Base-by-base conservation (phyloP, 2,113 vertebrate genomes). In the Microtus richardsoni region DNA sequence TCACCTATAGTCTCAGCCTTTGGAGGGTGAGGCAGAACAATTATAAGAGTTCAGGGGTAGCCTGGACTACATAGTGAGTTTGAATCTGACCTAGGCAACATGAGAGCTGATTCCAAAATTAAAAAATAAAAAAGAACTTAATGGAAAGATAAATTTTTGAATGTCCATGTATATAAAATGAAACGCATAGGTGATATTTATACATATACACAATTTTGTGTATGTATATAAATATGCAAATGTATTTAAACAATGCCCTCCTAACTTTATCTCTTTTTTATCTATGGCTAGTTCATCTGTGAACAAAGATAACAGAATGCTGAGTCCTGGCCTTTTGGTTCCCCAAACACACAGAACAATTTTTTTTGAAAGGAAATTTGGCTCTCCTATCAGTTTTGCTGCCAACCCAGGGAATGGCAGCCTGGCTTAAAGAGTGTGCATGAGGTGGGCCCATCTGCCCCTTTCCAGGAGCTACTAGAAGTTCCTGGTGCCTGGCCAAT, bases 351-450 rank as follows among this genome's bases (percentile, higher is more conserved):
- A 97, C 88, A 96, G 80, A 96, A 92, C 94, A 93, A 95, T 96
- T 98, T 97, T 98, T 97, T 97, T 97, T 96, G 93, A 98, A 98
- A 98, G 97, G 96, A 97, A 98, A 97, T 85, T 98, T 98, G 97
- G 97, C 97, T 97, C 93, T 90, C 97, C 64, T 77, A 17, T 95
- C 93, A 93, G 54, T 94, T 93, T 54, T 93, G 93, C 92, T 98
- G 97, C 97, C 97, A 97, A 94, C 85, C 49, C 80, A 85, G 97
- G 90, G 95, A 93, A 94, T n/a, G 30, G 92, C 11, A 3, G 90
- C 95, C 95, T 94, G 93, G 87, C 90, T 95, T 94, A 82, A 96
- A 96, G 96, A 95, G 84, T 91, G 71, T 95, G 79, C 97, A 93
- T 95, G 97, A 98, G 95, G 93, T 98, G 97, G 97, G 96, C 90